Evolutionary conservation across 2,797 vertebrate genomes (phyloP).

Genomic region (Crenuchus spilurus): DNA sequence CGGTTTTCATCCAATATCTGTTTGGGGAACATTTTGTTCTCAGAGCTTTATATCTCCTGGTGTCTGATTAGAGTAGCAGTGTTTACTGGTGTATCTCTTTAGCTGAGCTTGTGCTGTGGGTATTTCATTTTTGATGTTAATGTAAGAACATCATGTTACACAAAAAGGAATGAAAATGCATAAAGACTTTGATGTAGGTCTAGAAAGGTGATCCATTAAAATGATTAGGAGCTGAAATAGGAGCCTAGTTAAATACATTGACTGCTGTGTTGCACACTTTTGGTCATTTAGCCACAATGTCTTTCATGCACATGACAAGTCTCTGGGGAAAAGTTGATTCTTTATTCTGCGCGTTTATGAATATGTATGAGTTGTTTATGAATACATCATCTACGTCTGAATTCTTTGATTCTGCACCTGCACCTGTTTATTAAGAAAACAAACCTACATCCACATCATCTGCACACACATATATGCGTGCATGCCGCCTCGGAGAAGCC

Average conservation of each 20-base stretch:
- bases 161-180: too few relatives aligned
- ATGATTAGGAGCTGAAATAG: not conserved
- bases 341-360: too few relatives aligned
- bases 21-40: not conserved
- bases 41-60: not conserved
- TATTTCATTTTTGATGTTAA: too few relatives aligned
- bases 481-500: not conserved
- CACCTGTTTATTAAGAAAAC: not conserved
- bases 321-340: too few relatives aligned
- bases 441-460: conserved; percentile 24
- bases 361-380: too few relatives aligned
- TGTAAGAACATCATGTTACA: too few relatives aligned
- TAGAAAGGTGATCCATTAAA: not conserved
- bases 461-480: conserved; percentile 5
- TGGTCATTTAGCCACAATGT: too few relatives aligned
- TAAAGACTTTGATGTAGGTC: not conserved
- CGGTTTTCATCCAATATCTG: not conserved
- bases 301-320: too few relatives aligned
- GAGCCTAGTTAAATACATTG: not conserved
- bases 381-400: too few relatives aligned
- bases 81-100: not conserved
- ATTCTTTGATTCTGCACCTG: conserved; percentile 10
- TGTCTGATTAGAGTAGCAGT: not conserved
- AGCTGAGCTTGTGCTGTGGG: not conserved
- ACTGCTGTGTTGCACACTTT: too few relatives aligned